Percentiles rank a stretch among this genome's conserved stretches.
phyloP scores from a whole-genome alignment of 2,797 vertebrate species.

The Myotis myotis region DNA sequence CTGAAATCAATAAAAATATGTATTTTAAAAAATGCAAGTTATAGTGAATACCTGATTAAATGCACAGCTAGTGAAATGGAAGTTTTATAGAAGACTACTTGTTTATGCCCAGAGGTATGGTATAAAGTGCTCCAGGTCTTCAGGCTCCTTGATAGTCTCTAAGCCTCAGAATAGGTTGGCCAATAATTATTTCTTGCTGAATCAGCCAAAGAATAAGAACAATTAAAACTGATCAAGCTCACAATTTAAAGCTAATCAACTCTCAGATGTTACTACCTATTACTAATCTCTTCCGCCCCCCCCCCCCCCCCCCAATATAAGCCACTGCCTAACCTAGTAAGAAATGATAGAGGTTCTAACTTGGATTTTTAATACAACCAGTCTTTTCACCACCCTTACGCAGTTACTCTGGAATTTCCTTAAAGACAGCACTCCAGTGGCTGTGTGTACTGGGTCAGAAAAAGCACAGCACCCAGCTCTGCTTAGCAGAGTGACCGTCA shows the following conservation, averaged over 20 bases:
- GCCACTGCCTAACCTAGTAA: background rate
- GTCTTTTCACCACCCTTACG: background rate
- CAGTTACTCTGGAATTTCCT: background rate
- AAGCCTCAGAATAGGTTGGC: background rate
- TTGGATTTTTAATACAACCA: background rate
- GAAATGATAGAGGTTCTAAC: background rate
- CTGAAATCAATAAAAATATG: too few species aligned
- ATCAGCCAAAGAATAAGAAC: background rate
- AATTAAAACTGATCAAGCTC: background rate
- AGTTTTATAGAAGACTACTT: background rate
- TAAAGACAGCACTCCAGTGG: background rate
- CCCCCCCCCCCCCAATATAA: background rate
- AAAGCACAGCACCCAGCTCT: background rate
- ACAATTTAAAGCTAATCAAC: background rate
- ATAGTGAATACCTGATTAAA: background rate
- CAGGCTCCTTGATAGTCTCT: background rate
- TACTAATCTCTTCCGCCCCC: background rate
- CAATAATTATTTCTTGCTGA: background rate
- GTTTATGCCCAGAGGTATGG: background rate
- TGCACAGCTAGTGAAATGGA: background rate
- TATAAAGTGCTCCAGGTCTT: background rate
- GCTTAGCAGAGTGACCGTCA: background rate
- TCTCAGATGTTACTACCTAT: background rate
- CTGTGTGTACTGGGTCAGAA: fast-evolving
- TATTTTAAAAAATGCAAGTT: background rate